Evolutionary conservation across 2,797 vertebrate genomes (phyloP).

Genomic region (Prionace glauca): DNA sequence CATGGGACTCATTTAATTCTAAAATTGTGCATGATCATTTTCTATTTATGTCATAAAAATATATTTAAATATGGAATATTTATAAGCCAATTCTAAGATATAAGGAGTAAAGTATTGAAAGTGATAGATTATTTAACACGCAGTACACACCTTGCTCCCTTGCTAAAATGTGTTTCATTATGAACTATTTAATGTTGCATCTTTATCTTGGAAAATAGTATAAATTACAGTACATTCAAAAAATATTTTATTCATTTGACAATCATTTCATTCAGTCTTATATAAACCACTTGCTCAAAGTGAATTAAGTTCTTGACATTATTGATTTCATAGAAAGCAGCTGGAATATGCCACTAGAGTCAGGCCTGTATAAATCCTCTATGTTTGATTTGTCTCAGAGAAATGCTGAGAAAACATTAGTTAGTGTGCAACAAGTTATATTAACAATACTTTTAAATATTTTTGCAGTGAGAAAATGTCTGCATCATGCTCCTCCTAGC

Average conservation of each 20-base stretch:
- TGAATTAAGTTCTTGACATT: not conserved
- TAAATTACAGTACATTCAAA: not conserved
- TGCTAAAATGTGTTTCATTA: not conserved
- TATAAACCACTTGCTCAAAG: not conserved
- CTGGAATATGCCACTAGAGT: not conserved
- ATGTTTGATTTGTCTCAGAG: too few species aligned
- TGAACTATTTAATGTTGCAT: not conserved
- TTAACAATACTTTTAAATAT: too few species aligned
- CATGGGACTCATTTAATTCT: not conserved
- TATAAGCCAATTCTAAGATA: not conserved
- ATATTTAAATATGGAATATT: not conserved
- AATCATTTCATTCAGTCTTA: not conserved
- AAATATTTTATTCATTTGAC: not conserved
- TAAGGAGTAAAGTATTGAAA: not conserved
- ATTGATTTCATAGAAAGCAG: not conserved
- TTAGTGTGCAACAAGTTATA: too few species aligned
- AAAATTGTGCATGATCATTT: not conserved
- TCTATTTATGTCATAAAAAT: not conserved
- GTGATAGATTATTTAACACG: not conserved
- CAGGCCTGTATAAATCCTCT: not conserved
- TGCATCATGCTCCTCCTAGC: too few species aligned
- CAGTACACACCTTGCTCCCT: not conserved
- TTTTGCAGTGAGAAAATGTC: too few species aligned
- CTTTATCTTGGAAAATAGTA: not conserved
- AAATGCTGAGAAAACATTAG: too few species aligned